phyloP scores from a whole-genome alignment of 2,888 invertebrate species.

The Diaperis boleti region DNA sequence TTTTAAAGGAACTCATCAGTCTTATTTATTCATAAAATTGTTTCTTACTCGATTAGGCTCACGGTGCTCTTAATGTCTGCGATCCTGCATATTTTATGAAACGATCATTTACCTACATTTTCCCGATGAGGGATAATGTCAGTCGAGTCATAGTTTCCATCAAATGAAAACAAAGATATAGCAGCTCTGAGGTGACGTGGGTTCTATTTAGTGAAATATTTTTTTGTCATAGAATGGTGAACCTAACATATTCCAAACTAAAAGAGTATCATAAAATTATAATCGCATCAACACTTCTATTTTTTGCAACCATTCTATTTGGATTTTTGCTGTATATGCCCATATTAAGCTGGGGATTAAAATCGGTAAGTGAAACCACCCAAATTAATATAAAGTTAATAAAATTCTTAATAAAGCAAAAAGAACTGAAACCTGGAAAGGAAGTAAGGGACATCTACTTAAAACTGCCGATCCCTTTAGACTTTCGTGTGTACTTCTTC shows the following conservation, averaged over 20 bases:
- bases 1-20: constrained; percentile 10
- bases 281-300: not conserved
- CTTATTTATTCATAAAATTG: constrained; percentile 18
- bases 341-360: not conserved
- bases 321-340: constrained; percentile 25
- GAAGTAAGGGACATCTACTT: constrained; percentile 78
- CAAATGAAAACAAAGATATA: not conserved
- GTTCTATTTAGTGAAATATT: not conserved
- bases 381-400: too few relatives aligned
- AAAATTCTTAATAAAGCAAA: constrained; percentile 16
- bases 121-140: not conserved
- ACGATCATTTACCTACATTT: constrained; percentile 7
- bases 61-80: constrained; percentile 5
- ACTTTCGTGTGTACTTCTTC: constrained; percentile 81
- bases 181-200: constrained; percentile 1
- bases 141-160: constrained; percentile 1
- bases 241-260: constrained; percentile 13
- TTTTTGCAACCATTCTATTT: constrained; percentile 1
- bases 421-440: constrained; percentile 22
- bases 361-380: constrained; percentile 14
- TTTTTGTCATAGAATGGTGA: constrained; percentile 5
- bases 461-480: constrained; percentile 77
- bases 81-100: constrained; percentile 13
- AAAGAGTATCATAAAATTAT: constrained; percentile 22
- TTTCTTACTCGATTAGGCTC: not conserved